Base-by-base conservation (phyloP, 2,797 vertebrate genomes). In the Etheostoma nigrum region DNA sequence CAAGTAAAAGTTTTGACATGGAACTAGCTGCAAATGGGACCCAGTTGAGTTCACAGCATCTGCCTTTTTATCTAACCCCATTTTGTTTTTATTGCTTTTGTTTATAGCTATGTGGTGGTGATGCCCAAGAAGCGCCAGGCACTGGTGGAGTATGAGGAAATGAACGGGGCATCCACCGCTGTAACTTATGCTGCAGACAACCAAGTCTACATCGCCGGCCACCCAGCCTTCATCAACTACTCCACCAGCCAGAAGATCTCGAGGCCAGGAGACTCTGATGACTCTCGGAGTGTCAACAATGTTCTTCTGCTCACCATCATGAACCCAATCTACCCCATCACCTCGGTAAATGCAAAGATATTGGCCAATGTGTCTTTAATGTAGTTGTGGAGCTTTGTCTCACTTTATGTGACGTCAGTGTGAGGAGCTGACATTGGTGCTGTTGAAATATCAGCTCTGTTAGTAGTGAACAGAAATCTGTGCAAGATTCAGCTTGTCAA, bases 221-320 rank as follows among this genome's bases (percentile, higher is more conserved):
- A 99, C 49, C 97, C 98, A 0, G 97, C 97, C 19, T 99, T 99
- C 25, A 97, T 99, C 81, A 99, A 99, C 92, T 99, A 98, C 78
- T 99, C 98, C 57, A 99, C 98, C 53, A 99, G 98, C 90, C 98
- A 99, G 94, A 99, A 99, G 89, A 99, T 99, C 78, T 99, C 98
- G 0, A 95, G 98, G 3, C 98, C 97, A 0, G 97, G 97, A 0
- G 97, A 99, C 90, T 94, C 97, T 0, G 97, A 98, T 0, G 98
- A 99, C 70, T 97, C 98, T 0, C 91, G 97, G 2, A 98, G 97
- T 0, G 97, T 98, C 54, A 99, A 99, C 93, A 98, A 97, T 0
- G 97, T 99, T 19, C 94, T 99, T 15, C 95, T 99, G 25, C 97
- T 99, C 87, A 99, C 98, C 79, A 98, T 99, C 87, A 95, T 99